These are phyloP conservation scores for Bombus affinis DNA, from an alignment of 1,140 invertebrate genomes.

Conservation along the genomic window DNA sequence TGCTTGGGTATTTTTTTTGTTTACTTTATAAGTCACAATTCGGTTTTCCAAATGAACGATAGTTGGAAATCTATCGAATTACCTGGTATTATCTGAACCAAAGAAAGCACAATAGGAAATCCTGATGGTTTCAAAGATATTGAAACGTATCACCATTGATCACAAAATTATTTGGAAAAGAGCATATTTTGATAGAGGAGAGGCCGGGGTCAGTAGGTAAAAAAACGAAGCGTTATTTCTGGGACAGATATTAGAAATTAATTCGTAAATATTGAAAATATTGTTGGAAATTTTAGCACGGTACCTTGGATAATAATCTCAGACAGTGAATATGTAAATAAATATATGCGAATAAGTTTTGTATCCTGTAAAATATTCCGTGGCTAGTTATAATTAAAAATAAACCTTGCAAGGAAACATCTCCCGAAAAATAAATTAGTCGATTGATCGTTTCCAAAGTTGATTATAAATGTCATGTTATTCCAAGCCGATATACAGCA, in stretches of 20 bases:
- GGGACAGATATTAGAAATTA: neutral
- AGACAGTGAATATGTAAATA: neutral
- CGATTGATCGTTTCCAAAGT: neutral
- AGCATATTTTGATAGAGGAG: too few species aligned
- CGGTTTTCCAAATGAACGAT: too few species aligned
- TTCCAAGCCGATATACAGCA: neutral
- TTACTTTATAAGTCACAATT: too few species aligned
- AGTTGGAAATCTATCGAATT: too few species aligned
- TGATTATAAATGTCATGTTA: neutral
- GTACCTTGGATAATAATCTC: neutral
- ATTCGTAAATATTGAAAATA: neutral
- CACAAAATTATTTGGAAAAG: too few species aligned
- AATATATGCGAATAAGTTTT: too few species aligned
- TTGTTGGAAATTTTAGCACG: neutral
- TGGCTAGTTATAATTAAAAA: neutral
- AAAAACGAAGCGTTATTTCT: neutral
- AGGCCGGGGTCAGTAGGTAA: neutral
- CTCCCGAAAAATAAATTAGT: neutral
- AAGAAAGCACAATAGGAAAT: too few species aligned
- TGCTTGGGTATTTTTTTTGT: conserved; percentile 43
- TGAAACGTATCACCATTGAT: too few species aligned
- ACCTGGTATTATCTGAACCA: too few species aligned
- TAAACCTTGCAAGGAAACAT: neutral
- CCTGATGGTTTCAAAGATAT: too few species aligned
- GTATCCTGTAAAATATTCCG: neutral